Evolutionary conservation across 1,140 invertebrate genomes (phyloP).

Genomic region (Temnothorax nylanderi): DNA sequence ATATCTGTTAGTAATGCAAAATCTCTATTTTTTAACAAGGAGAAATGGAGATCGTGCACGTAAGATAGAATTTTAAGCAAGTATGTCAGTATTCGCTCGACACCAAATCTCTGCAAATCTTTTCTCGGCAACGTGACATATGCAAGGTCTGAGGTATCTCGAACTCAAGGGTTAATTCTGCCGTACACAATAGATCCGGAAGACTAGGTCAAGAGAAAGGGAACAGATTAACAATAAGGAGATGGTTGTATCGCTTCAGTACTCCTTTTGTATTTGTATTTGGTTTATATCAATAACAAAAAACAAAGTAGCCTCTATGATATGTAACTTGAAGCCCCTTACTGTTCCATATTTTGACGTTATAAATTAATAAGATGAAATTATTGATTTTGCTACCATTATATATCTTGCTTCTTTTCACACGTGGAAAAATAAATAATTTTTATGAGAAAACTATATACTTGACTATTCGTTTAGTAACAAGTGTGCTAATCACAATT

Average conservation of each 20-base stretch:
- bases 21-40: background rate
- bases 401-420: background rate
- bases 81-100: background rate
- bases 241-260: constrained; percentile 53
- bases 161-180: constrained; percentile 71
- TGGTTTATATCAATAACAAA: constrained; percentile 13
- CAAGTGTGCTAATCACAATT: background rate
- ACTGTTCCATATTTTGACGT: background rate
- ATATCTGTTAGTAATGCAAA: background rate
- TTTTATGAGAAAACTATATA: background rate
- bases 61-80: background rate
- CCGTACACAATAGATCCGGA: constrained; percentile 65
- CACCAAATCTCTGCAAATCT: constrained; percentile 21
- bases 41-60: background rate
- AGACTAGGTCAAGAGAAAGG: constrained; percentile 75
- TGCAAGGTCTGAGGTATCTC: constrained; percentile 42
- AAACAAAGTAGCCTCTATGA: background rate
- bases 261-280: constrained; percentile 40
- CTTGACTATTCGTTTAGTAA: background rate
- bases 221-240: constrained; percentile 67
- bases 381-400: background rate
- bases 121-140: constrained; percentile 30
- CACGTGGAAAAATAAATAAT: background rate
- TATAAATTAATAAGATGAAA: background rate
- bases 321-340: background rate